These are phyloP conservation scores for Nyctalus aviator DNA, from an alignment of 2,797 vertebrate genomes.

Conservation along the genomic window DNA sequence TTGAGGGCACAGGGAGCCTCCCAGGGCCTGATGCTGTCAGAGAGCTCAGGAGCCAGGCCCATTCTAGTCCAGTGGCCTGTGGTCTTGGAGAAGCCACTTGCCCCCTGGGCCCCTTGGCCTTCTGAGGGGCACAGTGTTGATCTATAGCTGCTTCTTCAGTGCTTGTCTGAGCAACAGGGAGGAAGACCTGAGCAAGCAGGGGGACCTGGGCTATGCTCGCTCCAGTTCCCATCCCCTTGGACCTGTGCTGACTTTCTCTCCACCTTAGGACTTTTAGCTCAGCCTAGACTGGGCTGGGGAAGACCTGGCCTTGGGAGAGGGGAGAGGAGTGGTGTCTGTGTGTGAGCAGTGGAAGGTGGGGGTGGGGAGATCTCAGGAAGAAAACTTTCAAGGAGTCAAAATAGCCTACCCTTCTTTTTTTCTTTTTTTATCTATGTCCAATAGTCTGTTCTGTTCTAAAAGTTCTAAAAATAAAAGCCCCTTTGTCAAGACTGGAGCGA, in stretches of 20 bases:
- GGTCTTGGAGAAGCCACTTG: not conserved
- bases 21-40: not conserved
- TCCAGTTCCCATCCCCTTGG: not conserved
- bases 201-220: not conserved
- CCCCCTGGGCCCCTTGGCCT: not conserved
- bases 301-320: not conserved
- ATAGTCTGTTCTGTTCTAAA: conserved; percentile 29
- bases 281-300: not conserved
- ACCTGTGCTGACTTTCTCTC: not conserved
- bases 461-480: conserved; percentile 60
- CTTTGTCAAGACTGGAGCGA: conserved; percentile 31
- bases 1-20: not conserved
- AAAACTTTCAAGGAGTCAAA: not conserved
- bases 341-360: not conserved
- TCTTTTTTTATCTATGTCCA: not conserved
- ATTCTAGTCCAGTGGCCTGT: too few species aligned
- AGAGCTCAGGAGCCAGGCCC: not conserved
- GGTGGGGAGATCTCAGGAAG: not conserved
- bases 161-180: not conserved
- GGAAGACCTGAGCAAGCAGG: not conserved
- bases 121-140: not conserved
- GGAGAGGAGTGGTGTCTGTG: not conserved
- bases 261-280: not conserved
- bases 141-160: not conserved
- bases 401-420: not conserved